Conservation (phyloP, 2,797 vertebrate genomes). For the Hozukius guyotensis region DNA sequence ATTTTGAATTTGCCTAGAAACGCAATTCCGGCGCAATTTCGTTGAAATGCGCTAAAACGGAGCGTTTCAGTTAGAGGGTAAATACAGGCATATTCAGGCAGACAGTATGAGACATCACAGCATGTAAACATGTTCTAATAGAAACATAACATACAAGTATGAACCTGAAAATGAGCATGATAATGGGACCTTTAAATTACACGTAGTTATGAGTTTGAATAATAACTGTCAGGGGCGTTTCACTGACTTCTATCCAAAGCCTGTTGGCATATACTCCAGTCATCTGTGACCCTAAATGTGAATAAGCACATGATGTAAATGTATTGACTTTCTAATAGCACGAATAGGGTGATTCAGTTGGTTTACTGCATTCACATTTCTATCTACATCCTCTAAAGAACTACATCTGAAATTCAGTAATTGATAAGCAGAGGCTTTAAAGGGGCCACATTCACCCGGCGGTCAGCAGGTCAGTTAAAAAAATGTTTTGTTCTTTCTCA, state of each 20-base stretch:
- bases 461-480: conserved; percentile 49
- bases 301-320: neutral
- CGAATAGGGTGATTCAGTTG: neutral
- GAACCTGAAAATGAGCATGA: too few relatives aligned
- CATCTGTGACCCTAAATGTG: neutral
- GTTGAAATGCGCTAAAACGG: too few relatives aligned
- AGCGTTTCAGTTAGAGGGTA: too few relatives aligned
- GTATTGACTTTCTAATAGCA: neutral
- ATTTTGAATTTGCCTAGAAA: neutral
- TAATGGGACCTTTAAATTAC: too few relatives aligned
- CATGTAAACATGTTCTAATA: too few relatives aligned
- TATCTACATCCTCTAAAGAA: neutral
- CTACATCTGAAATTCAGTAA: conserved; percentile 7
- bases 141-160: too few relatives aligned
- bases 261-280: neutral
- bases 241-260: neutral
- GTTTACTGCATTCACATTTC: neutral
- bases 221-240: neutral
- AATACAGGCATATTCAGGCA: too few relatives aligned
- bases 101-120: too few relatives aligned
- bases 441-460: conserved; percentile 32
- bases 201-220: too few relatives aligned
- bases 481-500: conserved; percentile 39
- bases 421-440: conserved; percentile 9
- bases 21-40: too few relatives aligned